Base-by-base conservation (phyloP, 2,888 invertebrate species). In the Drosophila koepferae region DNA sequence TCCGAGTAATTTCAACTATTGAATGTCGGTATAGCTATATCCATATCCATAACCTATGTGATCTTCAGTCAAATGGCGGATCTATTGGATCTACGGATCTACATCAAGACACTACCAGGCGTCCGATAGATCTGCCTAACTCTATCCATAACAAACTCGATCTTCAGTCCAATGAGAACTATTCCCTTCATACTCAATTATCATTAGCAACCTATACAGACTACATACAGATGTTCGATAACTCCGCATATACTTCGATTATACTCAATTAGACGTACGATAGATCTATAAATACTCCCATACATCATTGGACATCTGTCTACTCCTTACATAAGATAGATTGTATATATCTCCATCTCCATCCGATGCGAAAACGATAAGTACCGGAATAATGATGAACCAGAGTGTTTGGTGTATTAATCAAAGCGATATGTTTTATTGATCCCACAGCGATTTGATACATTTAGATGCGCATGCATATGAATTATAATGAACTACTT, bases 381-480 rank as follows among this genome's bases (percentile, higher is more conserved):
- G 31, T 1, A 12, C 5, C 28, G 28, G 28, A 49, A 23, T 49
- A n/a, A 34, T 1, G 5, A 16, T 28, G 28, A 5, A 10, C 48
- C 8, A 10, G 5, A 34, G 4, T 20, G 16, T 5, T n/a, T 16
- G 23, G 9, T 28, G n/a, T 23, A 6, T 40, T 54, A n/a, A 28
- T 66, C 31, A 31, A 56, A 68, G 43, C 18, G 12, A 20, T 56
- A n/a, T 12, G 40, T 34, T 60, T 68, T 58, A 67, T 53, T 69
- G 2, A 34, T 41, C n/a, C 31, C 36, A 48, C 41, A 18, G 41
- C 2, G 36, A 28, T 18, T 41, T 43, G 7, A 31, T 31, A 12
- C 31, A 40, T 14, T 23, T 9, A 53, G 38, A 43, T 28, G 43
- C 16, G 31, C 28, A 12, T 54, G 54, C 40, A 61, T 60, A n/a